Evolutionary conservation across 2,888 invertebrate genomes (phyloP).

Genomic region (Cactoblastis cactorum): DNA sequence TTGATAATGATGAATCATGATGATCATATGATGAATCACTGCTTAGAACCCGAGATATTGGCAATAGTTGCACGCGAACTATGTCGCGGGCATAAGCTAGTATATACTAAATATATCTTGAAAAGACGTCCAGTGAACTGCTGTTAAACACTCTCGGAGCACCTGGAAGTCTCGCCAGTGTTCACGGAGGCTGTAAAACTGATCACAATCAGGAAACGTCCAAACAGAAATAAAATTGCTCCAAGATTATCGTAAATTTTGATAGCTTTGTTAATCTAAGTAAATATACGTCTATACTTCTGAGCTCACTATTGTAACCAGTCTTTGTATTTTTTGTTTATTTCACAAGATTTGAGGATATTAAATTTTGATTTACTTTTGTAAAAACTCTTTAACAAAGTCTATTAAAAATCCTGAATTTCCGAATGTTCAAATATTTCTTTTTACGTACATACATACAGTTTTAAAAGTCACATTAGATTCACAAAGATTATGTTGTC

Average conservation of each 20-base stretch:
- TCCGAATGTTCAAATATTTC: too few species aligned
- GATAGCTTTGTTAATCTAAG: constrained; percentile 2
- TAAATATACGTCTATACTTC: not conserved
- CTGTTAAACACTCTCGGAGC: not conserved
- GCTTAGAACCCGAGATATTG: too few species aligned
- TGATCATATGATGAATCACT: not conserved
- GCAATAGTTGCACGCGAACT: too few species aligned
- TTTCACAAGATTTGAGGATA: too few species aligned
- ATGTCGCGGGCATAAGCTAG: too few species aligned
- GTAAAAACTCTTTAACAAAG: too few species aligned
- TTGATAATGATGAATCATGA: constrained; percentile 6
- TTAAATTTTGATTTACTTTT: too few species aligned
- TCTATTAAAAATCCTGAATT: too few species aligned
- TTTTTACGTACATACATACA: too few species aligned
- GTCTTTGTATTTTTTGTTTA: not conserved
- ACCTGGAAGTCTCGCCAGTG: not conserved
- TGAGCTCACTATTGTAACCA: not conserved
- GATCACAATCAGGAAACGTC: constrained; percentile 1
- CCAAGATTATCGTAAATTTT: constrained; percentile 6
- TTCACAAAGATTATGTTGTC: too few species aligned
- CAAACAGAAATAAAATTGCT: constrained; percentile 4
- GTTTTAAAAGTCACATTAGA: too few species aligned
- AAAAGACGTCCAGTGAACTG: not conserved
- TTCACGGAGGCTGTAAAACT: constrained; percentile 7
- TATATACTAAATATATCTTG: not conserved